phyloP scores from a whole-genome alignment of 2,888 invertebrate species.

The Drosophila sordidula region DNA sequence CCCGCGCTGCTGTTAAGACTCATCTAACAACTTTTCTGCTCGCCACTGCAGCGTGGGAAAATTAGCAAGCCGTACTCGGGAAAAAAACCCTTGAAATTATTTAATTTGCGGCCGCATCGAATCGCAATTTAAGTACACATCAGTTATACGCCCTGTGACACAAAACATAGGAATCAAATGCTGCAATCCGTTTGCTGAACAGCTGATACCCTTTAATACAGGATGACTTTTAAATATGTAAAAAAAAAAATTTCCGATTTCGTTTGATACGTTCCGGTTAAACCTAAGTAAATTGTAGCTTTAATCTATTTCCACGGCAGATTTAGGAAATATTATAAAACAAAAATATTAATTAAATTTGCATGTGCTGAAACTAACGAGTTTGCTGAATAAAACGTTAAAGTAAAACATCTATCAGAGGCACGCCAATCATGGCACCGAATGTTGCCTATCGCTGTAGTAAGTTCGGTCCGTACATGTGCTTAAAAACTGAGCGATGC shows the following conservation, averaged over 20 bases:
- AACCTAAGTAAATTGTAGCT: too few species aligned
- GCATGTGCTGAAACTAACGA: constrained; percentile 24
- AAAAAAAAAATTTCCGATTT: too few species aligned
- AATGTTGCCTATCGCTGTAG: background rate
- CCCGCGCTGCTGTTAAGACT: constrained; percentile 7
- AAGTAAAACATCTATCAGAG: constrained; percentile 3
- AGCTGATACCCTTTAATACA: constrained; percentile 10
- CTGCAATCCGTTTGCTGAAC: background rate
- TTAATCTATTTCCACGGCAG: too few species aligned
- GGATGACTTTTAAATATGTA: background rate
- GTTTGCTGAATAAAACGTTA: constrained; percentile 10
- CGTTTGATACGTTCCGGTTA: too few species aligned
- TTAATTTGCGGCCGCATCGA: constrained; percentile 62
- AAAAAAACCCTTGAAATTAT: constrained; percentile 62
- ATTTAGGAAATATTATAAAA: too few species aligned
- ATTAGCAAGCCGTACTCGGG: constrained; percentile 44
- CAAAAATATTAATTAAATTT: background rate
- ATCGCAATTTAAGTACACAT: constrained; percentile 34
- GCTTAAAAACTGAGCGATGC: constrained; percentile 46
- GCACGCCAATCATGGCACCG: background rate
- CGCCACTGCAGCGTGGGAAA: constrained; percentile 63
- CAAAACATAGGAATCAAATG: constrained; percentile 1
- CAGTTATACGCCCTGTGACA: constrained; percentile 37
- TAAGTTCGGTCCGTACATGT: constrained; percentile 16
- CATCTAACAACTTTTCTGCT: constrained; percentile 19